phyloP scores from a whole-genome alignment of 2,888 invertebrate genomes.

The Drosophila yooni region DNA sequence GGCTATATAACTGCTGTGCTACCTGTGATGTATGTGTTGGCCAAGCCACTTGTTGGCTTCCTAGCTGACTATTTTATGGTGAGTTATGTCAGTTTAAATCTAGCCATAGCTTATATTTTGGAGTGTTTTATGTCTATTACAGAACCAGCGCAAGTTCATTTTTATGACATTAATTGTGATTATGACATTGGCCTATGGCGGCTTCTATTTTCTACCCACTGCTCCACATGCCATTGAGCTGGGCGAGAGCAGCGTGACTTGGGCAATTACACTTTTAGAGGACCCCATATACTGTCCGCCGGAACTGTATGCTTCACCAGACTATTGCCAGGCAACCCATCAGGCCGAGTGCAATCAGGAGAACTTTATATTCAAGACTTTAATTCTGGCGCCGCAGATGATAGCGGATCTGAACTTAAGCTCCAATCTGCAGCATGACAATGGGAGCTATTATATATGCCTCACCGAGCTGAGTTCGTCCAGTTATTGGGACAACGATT shows the following conservation, averaged over 20 bases:
- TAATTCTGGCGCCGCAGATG: slow-evolving; percentile 52
- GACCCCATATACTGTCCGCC: slow-evolving; percentile 50
- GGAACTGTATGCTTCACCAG: slow-evolving; percentile 23
- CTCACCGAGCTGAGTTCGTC: slow-evolving; percentile 15
- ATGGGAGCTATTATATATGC: slow-evolving; percentile 52
- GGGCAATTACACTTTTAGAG: slow-evolving; percentile 58
- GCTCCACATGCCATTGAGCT: slow-evolving; percentile 67
- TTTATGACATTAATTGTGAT: slow-evolving; percentile 88
- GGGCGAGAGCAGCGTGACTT: slow-evolving; percentile 47
- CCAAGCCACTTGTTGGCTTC: slow-evolving; percentile 91
- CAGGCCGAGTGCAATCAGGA: slow-evolving; percentile 55
- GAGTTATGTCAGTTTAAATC: slow-evolving; percentile 34
- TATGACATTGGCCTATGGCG: slow-evolving; percentile 89
- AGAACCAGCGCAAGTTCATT: slow-evolving; percentile 88
- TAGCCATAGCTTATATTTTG: neutral
- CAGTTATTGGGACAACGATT: slow-evolving; percentile 25
- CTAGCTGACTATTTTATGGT: slow-evolving; percentile 90
- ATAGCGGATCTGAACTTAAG: slow-evolving; percentile 14
- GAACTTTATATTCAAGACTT: slow-evolving; percentile 36
- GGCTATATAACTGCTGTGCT: slow-evolving; percentile 90
- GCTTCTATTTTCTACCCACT: slow-evolving; percentile 89
- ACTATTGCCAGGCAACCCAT: slow-evolving; percentile 54
- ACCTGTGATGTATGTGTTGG: slow-evolving; percentile 91
- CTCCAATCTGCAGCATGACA: slow-evolving; percentile 47
- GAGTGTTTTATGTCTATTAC: neutral